These are phyloP conservation scores for Endomychus coccineus DNA, from an alignment of 2,888 invertebrate species.

Conservation along the genomic window DNA sequence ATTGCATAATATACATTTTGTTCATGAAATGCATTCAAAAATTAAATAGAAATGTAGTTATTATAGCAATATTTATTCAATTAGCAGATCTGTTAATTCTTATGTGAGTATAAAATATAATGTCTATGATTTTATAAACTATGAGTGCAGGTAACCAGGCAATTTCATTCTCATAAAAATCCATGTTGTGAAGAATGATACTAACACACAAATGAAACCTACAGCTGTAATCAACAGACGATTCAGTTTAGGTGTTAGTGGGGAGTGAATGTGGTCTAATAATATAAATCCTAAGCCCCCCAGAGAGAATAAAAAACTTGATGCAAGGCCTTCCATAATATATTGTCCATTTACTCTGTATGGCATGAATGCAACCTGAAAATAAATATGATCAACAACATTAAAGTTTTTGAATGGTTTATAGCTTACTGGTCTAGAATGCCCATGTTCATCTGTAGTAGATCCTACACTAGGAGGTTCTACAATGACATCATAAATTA, in stretches of 20 bases:
- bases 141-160: slow-evolving; percentile 71
- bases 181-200: slow-evolving; percentile 94
- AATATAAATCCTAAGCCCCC: slow-evolving; percentile 96
- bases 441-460: slow-evolving; percentile 95
- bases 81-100: too few species aligned
- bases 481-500: slow-evolving; percentile 98
- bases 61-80: too few species aligned
- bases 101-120: too few species aligned
- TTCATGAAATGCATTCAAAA: too few species aligned
- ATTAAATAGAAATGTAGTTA: too few species aligned
- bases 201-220: slow-evolving; percentile 84
- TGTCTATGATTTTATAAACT: slow-evolving; percentile 31
- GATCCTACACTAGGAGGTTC: slow-evolving; percentile 98
- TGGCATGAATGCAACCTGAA: slow-evolving; percentile 92
- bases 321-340: slow-evolving; percentile 98
- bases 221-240: slow-evolving; percentile 82
- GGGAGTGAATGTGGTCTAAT: slow-evolving; percentile 88
- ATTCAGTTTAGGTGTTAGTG: slow-evolving; percentile 84
- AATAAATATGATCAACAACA: slow-evolving; percentile 20
- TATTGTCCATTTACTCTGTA: slow-evolving; percentile 98
- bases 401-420: neutral
- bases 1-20: too few species aligned
- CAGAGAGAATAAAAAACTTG: slow-evolving; percentile 93
- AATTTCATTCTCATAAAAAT: slow-evolving; percentile 98
- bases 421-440: slow-evolving; percentile 77